Base-by-base conservation (phyloP, 2,113 vertebrate genomes). In the Nicator chloris region DNA sequence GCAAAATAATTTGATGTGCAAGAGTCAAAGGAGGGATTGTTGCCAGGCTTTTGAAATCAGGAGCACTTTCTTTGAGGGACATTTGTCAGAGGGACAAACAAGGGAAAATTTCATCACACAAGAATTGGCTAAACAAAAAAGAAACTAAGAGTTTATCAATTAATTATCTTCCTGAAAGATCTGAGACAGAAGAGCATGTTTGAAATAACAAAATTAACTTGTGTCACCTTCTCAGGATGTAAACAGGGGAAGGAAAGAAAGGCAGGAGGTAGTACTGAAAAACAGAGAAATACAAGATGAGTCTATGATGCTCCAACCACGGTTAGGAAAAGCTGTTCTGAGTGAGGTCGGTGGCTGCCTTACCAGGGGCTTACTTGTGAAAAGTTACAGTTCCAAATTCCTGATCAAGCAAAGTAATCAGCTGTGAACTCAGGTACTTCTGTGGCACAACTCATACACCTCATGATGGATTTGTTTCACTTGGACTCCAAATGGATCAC, bases 31-130 rank as follows among this genome's bases (percentile, higher is more conserved):
- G 27, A 77, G 71, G 90, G 90, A 90, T 63, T 54, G 21, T 56
- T 93, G 92, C 92, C 95, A 97, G 83, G 79, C 90, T 97, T 93
- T 96, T 96, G 95, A 97, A 96, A 96, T 94, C 94, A 76, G 37
- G 40, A 92, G 68, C 69, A 30, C 20, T 82, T 90, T 93, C 76
- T 92, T 92, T 84, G 85, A 76, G 82, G 86, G 86, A 88, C 88
- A 28, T 95, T 86, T 61, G 27, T 86, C 13, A 19, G 33, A 81
- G 72, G 56, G 76, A 91, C 88, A 95, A 96, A 95, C 90, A 94
- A 66, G 92, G 60, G 64, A 75, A 68, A 93, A 91, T 93, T 95
- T 95, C 95, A 78, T 96, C 95, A 96, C 37, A 75, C 60, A 84
- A 73, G 54, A 88, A 86, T 28, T 75, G 33, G 27, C 6, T 44